Evolutionary conservation across 2,113 vertebrate species (phyloP).

Genomic region (Ceratotherium simum): DNA sequence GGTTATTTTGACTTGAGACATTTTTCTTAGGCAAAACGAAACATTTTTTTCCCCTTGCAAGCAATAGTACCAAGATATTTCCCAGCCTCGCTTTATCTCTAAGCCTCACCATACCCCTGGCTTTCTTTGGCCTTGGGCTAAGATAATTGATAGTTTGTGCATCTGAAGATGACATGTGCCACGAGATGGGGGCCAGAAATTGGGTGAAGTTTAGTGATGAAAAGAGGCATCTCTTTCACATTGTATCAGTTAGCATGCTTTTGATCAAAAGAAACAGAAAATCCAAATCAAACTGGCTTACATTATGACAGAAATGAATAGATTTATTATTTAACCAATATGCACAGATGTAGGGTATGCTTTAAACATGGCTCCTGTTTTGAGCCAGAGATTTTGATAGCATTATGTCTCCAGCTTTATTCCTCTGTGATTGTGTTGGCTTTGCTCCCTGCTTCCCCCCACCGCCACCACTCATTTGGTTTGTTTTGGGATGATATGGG

Average conservation of each 20-base stretch:
- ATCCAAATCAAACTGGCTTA: background rate
- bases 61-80: background rate
- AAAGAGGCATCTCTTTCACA: background rate
- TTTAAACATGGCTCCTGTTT: background rate
- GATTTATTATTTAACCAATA: background rate
- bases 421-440: background rate
- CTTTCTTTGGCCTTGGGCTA: background rate
- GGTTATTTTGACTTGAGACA: background rate
- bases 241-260: background rate
- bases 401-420: background rate
- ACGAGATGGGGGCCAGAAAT: background rate
- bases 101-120: background rate
- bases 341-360: background rate
- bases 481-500: background rate
- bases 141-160: background rate
- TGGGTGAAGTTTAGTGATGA: background rate
- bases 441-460: background rate
- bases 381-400: background rate
- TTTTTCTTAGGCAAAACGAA: background rate
- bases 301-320: background rate
- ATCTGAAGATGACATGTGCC: background rate
- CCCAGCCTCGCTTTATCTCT: background rate
- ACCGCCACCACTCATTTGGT: background rate
- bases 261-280: constrained; percentile 15
- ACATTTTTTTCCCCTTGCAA: background rate